Conservation (phyloP, 2,888 invertebrate species). For the Drosophila incognita region DNA sequence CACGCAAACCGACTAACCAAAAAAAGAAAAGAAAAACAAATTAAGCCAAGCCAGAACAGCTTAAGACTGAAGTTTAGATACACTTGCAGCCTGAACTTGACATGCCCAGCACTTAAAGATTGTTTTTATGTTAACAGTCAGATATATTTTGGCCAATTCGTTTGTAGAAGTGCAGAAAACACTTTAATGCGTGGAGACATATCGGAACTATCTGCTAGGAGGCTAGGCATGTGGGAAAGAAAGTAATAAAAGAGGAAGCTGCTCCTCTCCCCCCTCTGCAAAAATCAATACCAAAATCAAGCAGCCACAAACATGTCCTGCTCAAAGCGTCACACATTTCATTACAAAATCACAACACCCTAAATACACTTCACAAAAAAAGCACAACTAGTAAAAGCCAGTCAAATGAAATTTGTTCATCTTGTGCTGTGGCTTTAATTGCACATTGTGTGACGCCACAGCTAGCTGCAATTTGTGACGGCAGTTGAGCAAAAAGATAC, state of each 20-base stretch:
- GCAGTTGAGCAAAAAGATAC: not conserved
- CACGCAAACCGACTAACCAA: constrained; percentile 53
- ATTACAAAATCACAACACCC: not conserved
- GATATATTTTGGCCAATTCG: not conserved
- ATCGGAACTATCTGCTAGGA: not conserved
- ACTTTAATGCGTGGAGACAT: not conserved
- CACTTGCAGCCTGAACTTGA: not conserved
- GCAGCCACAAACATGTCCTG: not conserved
- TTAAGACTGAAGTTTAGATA: not conserved
- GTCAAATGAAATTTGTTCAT: constrained; percentile 33
- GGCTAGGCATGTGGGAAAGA: not conserved
- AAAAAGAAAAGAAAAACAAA: constrained; percentile 19
- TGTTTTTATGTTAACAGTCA: not conserved
- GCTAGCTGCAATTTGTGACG: not conserved
- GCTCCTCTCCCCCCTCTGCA: not conserved
- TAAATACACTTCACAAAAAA: not conserved
- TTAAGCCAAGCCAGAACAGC: constrained; percentile 3
- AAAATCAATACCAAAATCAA: not conserved
- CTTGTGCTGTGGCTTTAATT: constrained; percentile 37
- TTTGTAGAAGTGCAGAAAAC: not conserved
- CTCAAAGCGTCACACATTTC: not conserved
- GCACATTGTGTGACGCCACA: constrained; percentile 13
- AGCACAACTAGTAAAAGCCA: not conserved
- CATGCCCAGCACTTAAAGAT: not conserved
- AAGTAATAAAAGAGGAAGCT: not conserved